A percentile compares a stretch with the other conserved stretches of the same genome.
phyloP scores from a whole-genome alignment of 2,113 vertebrate species.

The Morone saxatilis region DNA sequence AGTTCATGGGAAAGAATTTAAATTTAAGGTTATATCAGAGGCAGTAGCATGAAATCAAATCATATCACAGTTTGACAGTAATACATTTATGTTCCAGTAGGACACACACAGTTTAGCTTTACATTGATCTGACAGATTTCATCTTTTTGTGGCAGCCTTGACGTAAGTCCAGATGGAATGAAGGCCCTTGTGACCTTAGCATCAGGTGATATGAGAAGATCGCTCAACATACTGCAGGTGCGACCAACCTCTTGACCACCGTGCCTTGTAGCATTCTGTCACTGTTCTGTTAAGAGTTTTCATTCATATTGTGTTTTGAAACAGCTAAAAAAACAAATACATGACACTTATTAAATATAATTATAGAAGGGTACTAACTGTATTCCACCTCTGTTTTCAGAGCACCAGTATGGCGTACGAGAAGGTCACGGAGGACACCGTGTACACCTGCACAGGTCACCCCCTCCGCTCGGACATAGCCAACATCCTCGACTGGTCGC shows the following conservation, averaged over 20 bases:
- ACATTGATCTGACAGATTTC: neutral
- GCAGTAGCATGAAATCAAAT: neutral
- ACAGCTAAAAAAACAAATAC: neutral
- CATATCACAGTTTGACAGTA: too few relatives aligned
- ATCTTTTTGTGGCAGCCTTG: slow-evolving; percentile 84
- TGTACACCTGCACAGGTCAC: slow-evolving; percentile 97
- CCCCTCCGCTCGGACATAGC: slow-evolving; percentile 95
- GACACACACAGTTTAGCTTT: neutral
- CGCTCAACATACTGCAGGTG: slow-evolving; percentile 97
- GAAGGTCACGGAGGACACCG: slow-evolving; percentile 92
- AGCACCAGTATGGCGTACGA: slow-evolving; percentile 96
- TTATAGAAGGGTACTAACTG: neutral
- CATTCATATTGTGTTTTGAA: neutral
- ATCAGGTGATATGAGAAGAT: slow-evolving; percentile 95
- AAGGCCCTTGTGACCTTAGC: slow-evolving; percentile 95
- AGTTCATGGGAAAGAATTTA: neutral
- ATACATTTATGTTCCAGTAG: neutral
- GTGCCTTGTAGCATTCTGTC: neutral
- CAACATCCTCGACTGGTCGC: slow-evolving; percentile 97
- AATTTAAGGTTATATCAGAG: neutral
- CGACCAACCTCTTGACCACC: neutral
- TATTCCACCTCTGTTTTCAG: slow-evolving; percentile 77
- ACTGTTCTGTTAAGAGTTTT: too few relatives aligned
- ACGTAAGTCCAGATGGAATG: slow-evolving; percentile 92
- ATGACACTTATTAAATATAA: neutral